A percentile compares a stretch with the other conserved stretches of the same genome.
Conservation (phyloP, 2,797 vertebrate genomes). For the Liasis olivaceus region DNA sequence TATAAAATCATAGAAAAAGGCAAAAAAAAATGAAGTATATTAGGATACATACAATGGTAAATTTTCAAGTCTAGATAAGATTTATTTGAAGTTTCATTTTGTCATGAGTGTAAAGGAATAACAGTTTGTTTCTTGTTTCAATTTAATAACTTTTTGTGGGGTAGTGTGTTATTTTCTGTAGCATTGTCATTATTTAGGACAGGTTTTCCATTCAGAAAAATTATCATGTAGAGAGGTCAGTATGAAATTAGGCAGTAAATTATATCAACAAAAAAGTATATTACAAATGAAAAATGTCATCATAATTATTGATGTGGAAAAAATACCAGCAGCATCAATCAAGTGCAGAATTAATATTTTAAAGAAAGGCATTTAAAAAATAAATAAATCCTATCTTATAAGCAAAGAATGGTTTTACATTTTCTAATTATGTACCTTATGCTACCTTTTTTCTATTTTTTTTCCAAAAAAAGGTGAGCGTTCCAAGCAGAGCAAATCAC, state of each 20-base stretch:
- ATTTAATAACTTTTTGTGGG: slow-evolving; percentile 9
- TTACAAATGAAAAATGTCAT: slow-evolving; percentile 16
- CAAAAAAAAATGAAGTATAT: background rate
- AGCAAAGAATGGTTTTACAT: background rate
- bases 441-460: background rate
- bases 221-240: background rate
- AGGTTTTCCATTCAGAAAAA: background rate
- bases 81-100: background rate
- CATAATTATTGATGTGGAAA: slow-evolving; percentile 21
- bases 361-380: background rate
- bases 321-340: slow-evolving; percentile 2
- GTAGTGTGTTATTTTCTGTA: background rate
- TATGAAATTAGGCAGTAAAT: slow-evolving; percentile 23
- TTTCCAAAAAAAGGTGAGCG: background rate
- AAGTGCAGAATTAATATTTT: background rate
- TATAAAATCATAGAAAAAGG: background rate
- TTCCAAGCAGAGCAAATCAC: background rate
- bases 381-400: background rate
- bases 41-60: background rate
- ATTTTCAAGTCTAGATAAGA: slow-evolving; percentile 10
- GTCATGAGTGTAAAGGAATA: background rate
- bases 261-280: slow-evolving; percentile 18
- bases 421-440: background rate
- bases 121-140: background rate
- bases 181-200: slow-evolving; percentile 3